A percentile compares a stretch with the other conserved stretches of the same genome.
Evolutionary conservation across 2,113 vertebrate species (phyloP).

Genomic region (Pseudonaja textilis): DNA sequence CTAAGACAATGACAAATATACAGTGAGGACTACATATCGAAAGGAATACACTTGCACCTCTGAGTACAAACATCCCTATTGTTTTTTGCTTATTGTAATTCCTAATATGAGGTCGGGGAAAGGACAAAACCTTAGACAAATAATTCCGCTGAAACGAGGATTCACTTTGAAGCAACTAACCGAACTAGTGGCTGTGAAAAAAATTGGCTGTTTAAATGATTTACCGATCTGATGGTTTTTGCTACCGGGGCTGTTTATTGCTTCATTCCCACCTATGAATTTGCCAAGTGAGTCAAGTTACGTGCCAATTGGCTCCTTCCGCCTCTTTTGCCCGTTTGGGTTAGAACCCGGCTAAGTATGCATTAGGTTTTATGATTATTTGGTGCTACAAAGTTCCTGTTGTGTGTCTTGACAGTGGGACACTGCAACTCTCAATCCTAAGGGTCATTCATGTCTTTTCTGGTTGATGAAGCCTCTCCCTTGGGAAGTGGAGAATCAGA

Average conservation of each 20-base stretch:
- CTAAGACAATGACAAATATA: not conserved
- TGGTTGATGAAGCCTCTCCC: not conserved
- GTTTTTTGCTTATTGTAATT: not conserved
- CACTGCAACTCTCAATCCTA: not conserved
- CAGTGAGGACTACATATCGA: not conserved
- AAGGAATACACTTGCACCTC: not conserved
- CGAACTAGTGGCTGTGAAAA: not conserved
- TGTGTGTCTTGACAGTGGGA: not conserved
- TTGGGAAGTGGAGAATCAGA: not conserved
- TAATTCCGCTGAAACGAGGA: not conserved
- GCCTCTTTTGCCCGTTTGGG: not conserved
- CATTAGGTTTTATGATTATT: not conserved
- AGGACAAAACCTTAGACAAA: not conserved
- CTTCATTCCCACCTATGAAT: not conserved
- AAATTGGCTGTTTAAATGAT: not conserved
- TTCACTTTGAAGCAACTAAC: not conserved
- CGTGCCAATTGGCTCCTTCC: not conserved
- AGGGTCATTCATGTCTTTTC: not conserved
- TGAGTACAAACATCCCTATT: not conserved
- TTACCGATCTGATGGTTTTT: not conserved
- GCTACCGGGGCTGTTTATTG: not conserved
- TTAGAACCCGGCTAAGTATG: not conserved
- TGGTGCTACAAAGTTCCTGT: not conserved
- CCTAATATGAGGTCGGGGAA: not conserved
- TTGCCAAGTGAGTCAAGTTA: not conserved